These are phyloP conservation scores for Zootoca vivipara DNA, from an alignment of 2,113 vertebrate species.

Conservation along the genomic window DNA sequence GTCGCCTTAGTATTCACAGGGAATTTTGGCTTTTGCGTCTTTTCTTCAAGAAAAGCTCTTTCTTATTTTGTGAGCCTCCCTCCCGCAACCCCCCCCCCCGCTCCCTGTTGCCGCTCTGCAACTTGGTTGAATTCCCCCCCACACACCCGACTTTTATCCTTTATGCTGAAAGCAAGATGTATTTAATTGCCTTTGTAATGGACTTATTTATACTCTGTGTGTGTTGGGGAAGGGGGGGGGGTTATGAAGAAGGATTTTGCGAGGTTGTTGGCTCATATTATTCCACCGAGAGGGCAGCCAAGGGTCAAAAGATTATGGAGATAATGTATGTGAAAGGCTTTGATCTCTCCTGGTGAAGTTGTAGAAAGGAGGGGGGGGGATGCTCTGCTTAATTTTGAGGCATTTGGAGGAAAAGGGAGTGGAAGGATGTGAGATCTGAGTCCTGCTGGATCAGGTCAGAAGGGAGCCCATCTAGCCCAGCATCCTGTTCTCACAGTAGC, in stretches of 20 bases:
- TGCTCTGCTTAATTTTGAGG: background rate
- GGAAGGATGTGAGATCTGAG: too few species aligned
- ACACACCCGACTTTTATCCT: background rate
- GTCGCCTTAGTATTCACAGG: background rate
- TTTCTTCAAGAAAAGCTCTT: background rate
- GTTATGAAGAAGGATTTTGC: slow-evolving; percentile 30
- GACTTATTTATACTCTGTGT: background rate
- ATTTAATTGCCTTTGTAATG: slow-evolving; percentile 18
- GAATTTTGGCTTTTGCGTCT: background rate
- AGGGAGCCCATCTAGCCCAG: too few species aligned
- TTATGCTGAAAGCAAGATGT: fast-evolving
- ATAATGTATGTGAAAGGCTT: slow-evolving; percentile 32
- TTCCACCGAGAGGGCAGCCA: slow-evolving; percentile 3
- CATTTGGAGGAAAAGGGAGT: background rate
- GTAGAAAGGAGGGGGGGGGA: background rate
- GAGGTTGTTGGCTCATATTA: slow-evolving; percentile 30
- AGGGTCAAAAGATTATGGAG: slow-evolving; percentile 39
- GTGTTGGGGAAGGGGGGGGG: slow-evolving; percentile 20
- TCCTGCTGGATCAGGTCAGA: too few species aligned
- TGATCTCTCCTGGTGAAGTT: background rate
- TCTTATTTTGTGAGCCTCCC: background rate
- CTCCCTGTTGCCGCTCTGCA: background rate
- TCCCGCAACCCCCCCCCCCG: too few species aligned
- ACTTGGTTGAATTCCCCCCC: background rate
- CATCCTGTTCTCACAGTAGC: too few species aligned